These are phyloP conservation scores for Sinocyclocheilus maitianheensis DNA, from an alignment of 2,113 vertebrate genomes.

Conservation along the genomic window DNA sequence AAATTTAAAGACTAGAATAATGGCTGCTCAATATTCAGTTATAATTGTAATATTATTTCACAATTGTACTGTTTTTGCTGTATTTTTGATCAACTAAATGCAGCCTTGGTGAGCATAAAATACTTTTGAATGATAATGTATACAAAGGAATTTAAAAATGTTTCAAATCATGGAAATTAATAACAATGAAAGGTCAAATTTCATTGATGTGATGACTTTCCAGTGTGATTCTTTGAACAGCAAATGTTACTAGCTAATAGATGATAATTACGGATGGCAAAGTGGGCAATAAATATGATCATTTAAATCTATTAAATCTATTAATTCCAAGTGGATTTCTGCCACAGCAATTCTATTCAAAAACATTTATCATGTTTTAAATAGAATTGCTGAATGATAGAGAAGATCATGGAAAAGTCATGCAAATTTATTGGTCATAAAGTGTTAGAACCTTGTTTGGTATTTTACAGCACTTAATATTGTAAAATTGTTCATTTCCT, in stretches of 20 bases:
- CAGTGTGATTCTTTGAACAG: neutral
- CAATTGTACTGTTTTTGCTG: neutral
- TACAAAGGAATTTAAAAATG: neutral
- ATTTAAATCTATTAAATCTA: conserved; percentile 13
- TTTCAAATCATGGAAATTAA: neutral
- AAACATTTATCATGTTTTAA: neutral
- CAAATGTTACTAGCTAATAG: neutral
- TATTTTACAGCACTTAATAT: neutral
- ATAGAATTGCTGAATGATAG: neutral
- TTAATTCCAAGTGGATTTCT: neutral
- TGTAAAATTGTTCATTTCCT: conserved; percentile 29
- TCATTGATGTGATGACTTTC: neutral
- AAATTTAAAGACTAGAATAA: neutral
- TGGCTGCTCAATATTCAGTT: neutral
- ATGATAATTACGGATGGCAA: neutral
- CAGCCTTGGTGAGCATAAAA: neutral
- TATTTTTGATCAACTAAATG: neutral
- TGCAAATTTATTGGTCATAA: neutral
- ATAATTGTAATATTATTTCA: too few relatives aligned
- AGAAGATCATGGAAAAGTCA: neutral
- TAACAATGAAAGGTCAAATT: neutral
- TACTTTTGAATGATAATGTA: neutral
- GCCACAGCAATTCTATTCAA: neutral
- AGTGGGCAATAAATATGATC: neutral
- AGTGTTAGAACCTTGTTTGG: conserved; percentile 10